Evolutionary conservation across 2,888 invertebrate species (phyloP), one percentile per base, ranked within the genome.

Genomic region (Isoperla grammatica): DNA sequence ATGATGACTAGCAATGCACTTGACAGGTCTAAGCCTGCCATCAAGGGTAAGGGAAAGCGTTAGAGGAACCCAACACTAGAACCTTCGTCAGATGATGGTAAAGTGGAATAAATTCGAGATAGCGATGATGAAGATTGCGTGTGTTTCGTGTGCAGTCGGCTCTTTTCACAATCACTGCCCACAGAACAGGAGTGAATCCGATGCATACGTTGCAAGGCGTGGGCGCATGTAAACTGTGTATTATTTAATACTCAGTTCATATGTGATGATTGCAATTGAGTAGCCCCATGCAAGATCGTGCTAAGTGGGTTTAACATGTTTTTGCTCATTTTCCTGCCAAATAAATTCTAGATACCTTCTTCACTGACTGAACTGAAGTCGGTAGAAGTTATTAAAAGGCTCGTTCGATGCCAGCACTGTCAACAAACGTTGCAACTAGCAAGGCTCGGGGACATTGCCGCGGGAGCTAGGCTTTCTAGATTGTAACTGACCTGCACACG

Each of bases 91-190:
- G n/a, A n/a, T n/a, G n/a, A n/a, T n/a, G n/a, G n/a, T n/a, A n/a
- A 39, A n/a, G 23, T 54, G 13, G 11, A n/a, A 15, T 17, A 17
- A 5, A 29, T 39, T 12, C 12, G 9, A 12, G 12, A 4, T 19
- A 11, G 19, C 4, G 56, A 56, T 1, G 45, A 56, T 17, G 56
- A 56, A 56, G 56, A 45, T 13, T 58, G 58, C 40, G 15, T 58
- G 19, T 58, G 58, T 20, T 40, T 58, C 15, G 40, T 22, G 20
- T 58, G 58, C 20, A 8, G 9, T 9, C 43, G 43, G n/a, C 13
- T 43, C 43, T 43, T 43, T 20, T 43, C 43, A 17, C 15, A 43
- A 43, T 13, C 43, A 43, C 17, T 17, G 17, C 43, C 43, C 17
- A 20, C 43, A 11, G 43, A 15, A 43, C 43, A 6, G 9, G 43